These are phyloP conservation scores for Melanotaenia boesemani DNA, from an alignment of 2,797 vertebrate species.

Conservation along the genomic window DNA sequence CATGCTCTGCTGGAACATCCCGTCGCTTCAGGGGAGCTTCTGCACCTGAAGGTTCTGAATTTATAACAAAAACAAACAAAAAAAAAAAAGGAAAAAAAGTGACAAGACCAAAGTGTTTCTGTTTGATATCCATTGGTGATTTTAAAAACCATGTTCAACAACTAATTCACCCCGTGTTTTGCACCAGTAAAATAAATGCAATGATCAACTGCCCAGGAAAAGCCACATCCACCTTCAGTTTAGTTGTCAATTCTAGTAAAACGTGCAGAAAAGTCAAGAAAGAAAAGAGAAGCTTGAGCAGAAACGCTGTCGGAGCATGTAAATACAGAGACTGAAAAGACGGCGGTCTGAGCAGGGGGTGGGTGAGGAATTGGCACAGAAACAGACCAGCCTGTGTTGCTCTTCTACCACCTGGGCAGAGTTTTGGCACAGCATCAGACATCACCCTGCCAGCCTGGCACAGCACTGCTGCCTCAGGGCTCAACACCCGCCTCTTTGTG, in stretches of 20 bases:
- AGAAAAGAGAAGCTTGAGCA: slow-evolving; percentile 22
- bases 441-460: slow-evolving; percentile 79
- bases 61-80: slow-evolving; percentile 17
- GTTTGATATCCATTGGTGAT: slow-evolving; percentile 18
- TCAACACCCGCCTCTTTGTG: slow-evolving; percentile 70
- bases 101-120: slow-evolving; percentile 22
- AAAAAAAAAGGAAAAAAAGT: background rate
- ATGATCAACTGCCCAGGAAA: slow-evolving; percentile 12
- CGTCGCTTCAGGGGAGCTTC: slow-evolving; percentile 55
- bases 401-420: slow-evolving; percentile 84
- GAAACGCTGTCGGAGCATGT: slow-evolving; percentile 41
- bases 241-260: slow-evolving; percentile 3
- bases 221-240: slow-evolving; percentile 15
- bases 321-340: slow-evolving; percentile 53
- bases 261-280: slow-evolving; percentile 17
- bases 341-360: slow-evolving; percentile 59
- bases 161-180: background rate
- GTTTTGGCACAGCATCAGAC: slow-evolving; percentile 83
- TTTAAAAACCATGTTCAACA: slow-evolving; percentile 18
- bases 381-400: slow-evolving; percentile 84
- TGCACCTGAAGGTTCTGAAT: slow-evolving; percentile 24
- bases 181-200: slow-evolving; percentile 3
- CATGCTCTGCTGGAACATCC: slow-evolving; percentile 59
- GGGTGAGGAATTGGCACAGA: slow-evolving; percentile 74
- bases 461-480: slow-evolving; percentile 71